Conservation (phyloP, 2,113 vertebrate species). For the Cebidichthys violaceus region DNA sequence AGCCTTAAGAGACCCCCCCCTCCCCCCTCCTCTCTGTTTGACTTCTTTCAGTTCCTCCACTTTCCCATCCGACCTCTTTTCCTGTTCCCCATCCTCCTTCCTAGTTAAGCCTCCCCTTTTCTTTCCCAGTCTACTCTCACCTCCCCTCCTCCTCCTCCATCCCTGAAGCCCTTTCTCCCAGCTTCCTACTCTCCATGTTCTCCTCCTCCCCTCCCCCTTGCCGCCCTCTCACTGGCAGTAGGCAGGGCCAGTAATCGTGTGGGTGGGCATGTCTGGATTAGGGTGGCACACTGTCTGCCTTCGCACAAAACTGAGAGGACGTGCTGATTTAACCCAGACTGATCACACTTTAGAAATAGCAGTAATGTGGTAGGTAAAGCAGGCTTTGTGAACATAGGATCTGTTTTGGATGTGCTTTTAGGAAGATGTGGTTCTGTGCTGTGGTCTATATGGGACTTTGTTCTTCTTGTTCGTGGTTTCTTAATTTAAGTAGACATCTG, state of each 20-base stretch:
- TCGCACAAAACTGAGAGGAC: slow-evolving; percentile 39
- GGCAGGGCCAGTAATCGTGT: slow-evolving; percentile 64
- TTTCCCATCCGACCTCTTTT: slow-evolving; percentile 31
- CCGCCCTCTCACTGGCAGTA: slow-evolving; percentile 36
- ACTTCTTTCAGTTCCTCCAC: slow-evolving; percentile 33
- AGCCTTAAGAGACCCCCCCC: slow-evolving; percentile 24
- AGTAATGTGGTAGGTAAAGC: slow-evolving; percentile 36
- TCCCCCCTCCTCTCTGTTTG: not conserved
- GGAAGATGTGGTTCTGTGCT: slow-evolving; percentile 26
- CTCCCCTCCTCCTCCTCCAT: slow-evolving; percentile 41
- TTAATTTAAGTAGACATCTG: slow-evolving; percentile 1
- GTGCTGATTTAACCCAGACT: slow-evolving; percentile 43
- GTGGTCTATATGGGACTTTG: not conserved
- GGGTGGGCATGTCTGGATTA: slow-evolving; percentile 76
- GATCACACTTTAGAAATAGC: slow-evolving; percentile 39
- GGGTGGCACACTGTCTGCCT: slow-evolving; percentile 60
- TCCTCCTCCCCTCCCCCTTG: slow-evolving; percentile 39
- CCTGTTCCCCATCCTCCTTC: slow-evolving; percentile 28
- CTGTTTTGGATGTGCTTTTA: slow-evolving; percentile 15
- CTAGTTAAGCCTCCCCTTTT: slow-evolving; percentile 31
- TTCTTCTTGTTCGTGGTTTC: not conserved
- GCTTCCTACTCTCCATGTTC: slow-evolving; percentile 12
- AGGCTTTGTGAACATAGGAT: not conserved
- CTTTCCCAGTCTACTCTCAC: slow-evolving; percentile 28
- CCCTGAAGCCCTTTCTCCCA: slow-evolving; percentile 13